A percentile compares a stretch with the other conserved stretches of the same genome.
phyloP scores from a whole-genome alignment of 2,888 invertebrate genomes.

The Anagyrus pseudococci region DNA sequence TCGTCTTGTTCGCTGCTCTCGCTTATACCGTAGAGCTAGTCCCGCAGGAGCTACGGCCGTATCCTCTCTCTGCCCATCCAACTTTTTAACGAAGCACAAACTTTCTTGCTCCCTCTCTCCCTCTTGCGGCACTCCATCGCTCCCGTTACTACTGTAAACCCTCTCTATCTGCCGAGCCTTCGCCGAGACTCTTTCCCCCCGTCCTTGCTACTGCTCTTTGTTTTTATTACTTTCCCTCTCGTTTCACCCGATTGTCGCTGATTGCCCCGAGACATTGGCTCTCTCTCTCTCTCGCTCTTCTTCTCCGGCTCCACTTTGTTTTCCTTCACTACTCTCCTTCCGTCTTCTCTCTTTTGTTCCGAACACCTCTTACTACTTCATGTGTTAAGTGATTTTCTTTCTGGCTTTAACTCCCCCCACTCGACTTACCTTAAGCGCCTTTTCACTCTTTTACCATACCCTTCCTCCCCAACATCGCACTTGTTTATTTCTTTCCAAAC shows the following conservation, averaged over 20 bases:
- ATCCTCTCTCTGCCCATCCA: conserved; percentile 9
- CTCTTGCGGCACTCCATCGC: neutral
- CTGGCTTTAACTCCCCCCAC: neutral
- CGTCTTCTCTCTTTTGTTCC: neutral
- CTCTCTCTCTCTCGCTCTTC: conserved; percentile 60
- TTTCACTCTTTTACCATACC: neutral
- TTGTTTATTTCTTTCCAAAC: too few relatives aligned
- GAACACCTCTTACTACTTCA: too few relatives aligned
- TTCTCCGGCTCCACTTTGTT: conserved; percentile 35
- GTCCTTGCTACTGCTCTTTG: neutral
- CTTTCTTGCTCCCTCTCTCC: conserved; percentile 5
- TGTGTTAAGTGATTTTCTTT: conserved; percentile 16
- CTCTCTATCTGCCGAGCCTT: neutral
- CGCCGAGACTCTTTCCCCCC: neutral
- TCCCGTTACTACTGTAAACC: neutral
- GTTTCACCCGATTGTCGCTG: conserved; percentile 32
- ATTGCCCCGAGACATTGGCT: conserved; percentile 54
- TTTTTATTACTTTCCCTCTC: conserved; percentile 39
- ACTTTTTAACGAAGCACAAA: conserved; percentile 36
- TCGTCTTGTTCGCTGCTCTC: conserved; percentile 1
- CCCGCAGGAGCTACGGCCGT: neutral
- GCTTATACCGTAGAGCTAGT: neutral
- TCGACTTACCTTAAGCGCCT: too few relatives aligned
- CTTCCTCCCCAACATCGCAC: neutral
- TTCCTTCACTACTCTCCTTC: neutral